phyloP scores from a whole-genome alignment of 1,140 invertebrate species.

The Berghia stephanieae region DNA sequence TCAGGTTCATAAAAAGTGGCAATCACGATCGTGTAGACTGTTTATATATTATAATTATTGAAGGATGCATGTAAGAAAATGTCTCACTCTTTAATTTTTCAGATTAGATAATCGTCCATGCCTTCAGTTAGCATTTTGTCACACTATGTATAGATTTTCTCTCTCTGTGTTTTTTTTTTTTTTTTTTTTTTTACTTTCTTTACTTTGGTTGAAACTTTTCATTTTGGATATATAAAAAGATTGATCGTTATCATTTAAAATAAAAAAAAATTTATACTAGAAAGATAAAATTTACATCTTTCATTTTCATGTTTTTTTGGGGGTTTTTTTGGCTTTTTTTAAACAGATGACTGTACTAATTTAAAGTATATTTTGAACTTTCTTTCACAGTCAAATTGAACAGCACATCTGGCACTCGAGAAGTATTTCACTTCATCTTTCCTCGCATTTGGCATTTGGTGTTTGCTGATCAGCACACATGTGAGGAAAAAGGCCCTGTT shows the following conservation, averaged over 20 bases:
- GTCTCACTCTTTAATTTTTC: no score
- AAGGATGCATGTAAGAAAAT: no score
- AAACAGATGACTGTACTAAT: background rate
- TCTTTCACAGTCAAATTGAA: conserved; percentile 47
- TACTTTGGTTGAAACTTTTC: background rate
- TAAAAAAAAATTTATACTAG: background rate
- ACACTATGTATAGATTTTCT: no score
- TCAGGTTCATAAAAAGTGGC: no score
- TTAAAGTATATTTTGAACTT: conserved; percentile 5
- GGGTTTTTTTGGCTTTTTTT: no score
- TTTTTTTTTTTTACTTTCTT: no score
- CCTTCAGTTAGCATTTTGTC: no score
- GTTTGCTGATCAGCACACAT: conserved; percentile 55
- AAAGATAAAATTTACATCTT: background rate
- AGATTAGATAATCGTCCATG: no score
- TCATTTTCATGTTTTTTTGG: background rate
- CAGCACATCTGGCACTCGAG: conserved; percentile 43
- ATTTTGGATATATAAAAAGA: background rate
- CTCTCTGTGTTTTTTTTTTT: no score
- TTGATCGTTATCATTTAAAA: background rate
- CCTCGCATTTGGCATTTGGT: conserved; percentile 58
- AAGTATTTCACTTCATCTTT: conserved; percentile 40
- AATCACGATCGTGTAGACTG: no score
- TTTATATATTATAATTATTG: no score
- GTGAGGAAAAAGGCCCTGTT: conserved; percentile 34